A percentile compares a stretch with the other conserved stretches of the same genome.
These are phyloP conservation scores for Microtus pennsylvanicus DNA, from an alignment of 2,113 vertebrate genomes.

Conservation along the genomic window DNA sequence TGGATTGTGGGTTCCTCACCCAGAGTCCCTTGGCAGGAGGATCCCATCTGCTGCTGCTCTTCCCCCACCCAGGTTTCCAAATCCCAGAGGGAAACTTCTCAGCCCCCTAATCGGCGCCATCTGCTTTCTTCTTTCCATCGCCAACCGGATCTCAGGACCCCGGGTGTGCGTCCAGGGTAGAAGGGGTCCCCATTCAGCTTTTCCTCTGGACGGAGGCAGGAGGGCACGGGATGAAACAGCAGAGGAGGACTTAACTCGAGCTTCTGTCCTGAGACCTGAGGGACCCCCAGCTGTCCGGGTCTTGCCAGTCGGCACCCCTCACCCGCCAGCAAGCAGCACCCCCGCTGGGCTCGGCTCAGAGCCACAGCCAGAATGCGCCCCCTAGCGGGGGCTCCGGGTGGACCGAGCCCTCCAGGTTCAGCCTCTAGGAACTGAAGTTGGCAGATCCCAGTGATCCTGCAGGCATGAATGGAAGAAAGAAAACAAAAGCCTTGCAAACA, in stretches of 20 bases:
- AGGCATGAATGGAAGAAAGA: slow-evolving; percentile 77
- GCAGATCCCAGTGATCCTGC: slow-evolving; percentile 71
- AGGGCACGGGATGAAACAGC: not conserved
- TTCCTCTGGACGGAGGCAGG: not conserved
- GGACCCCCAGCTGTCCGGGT: not conserved
- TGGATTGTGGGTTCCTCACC: slow-evolving; percentile 14
- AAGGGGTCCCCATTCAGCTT: not conserved
- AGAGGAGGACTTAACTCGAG: not conserved
- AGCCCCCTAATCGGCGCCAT: slow-evolving; percentile 1
- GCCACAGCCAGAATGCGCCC: slow-evolving; percentile 77
- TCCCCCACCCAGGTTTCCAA: slow-evolving; percentile 40
- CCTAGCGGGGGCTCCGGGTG: slow-evolving; percentile 69
- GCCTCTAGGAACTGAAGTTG: slow-evolving; percentile 69
- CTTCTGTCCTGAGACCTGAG: not conserved
- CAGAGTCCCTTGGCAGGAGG: not conserved
- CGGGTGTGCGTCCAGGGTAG: not conserved
- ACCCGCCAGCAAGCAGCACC: not conserved
- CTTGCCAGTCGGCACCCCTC: not conserved
- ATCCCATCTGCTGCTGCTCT: not conserved
- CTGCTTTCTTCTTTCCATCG: slow-evolving; percentile 35
- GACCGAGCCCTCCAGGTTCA: slow-evolving; percentile 44
- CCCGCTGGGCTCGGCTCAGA: not conserved
- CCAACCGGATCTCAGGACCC: slow-evolving; percentile 5
- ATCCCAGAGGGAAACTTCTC: slow-evolving; percentile 62
- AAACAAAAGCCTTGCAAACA: slow-evolving; percentile 81